phyloP scores from a whole-genome alignment of 2,888 invertebrate genomes.

The Orthonevra nobilis region DNA sequence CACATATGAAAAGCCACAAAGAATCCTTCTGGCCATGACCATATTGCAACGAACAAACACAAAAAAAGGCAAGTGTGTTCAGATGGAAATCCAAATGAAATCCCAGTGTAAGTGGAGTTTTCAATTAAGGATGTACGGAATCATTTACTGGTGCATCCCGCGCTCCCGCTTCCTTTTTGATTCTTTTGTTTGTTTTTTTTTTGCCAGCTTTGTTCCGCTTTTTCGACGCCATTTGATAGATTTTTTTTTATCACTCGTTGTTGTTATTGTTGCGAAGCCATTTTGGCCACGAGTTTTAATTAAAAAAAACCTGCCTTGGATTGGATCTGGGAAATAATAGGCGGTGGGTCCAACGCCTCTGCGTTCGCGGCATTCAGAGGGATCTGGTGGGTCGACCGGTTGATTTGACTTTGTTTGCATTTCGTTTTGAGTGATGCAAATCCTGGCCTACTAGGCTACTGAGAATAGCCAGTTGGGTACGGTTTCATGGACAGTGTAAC shows the following conservation, averaged over 20 bases:
- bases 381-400: slow-evolving; percentile 18
- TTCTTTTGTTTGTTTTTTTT: not conserved
- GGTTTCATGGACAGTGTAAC: too few species aligned
- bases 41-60: too few species aligned
- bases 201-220: slow-evolving; percentile 24
- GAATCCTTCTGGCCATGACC: slow-evolving; percentile 35
- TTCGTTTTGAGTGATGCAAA: slow-evolving; percentile 67
- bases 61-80: slow-evolving; percentile 26
- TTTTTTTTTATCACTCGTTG: too few species aligned
- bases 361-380: slow-evolving; percentile 21
- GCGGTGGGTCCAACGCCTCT: slow-evolving; percentile 29
- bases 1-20: slow-evolving; percentile 48
- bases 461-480: too few species aligned
- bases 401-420: slow-evolving; percentile 52
- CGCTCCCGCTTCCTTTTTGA: not conserved
- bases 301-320: slow-evolving; percentile 68
- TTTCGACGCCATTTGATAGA: slow-evolving; percentile 60
- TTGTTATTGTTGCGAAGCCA: slow-evolving; percentile 48
- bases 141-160: slow-evolving; percentile 33
- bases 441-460: too few species aligned
- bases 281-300: slow-evolving; percentile 66
- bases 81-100: slow-evolving; percentile 66
- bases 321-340: slow-evolving; percentile 68
- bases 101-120: slow-evolving; percentile 67
- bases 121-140: slow-evolving; percentile 66